Base-by-base conservation (phyloP, 2,888 invertebrate species). In the Pseudoips prasinana region DNA sequence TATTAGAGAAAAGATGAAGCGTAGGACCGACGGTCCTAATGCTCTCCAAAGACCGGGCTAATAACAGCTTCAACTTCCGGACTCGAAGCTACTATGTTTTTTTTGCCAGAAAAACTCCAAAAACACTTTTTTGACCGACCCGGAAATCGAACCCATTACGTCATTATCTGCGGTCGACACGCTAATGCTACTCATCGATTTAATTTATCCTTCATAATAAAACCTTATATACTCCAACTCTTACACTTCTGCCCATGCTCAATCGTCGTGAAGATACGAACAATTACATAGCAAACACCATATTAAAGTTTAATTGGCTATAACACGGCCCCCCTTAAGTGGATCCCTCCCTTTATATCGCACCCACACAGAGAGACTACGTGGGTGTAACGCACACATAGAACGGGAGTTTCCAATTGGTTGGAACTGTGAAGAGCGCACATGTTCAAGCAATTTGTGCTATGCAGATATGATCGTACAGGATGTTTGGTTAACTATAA, bases 391-490 rank as follows among this genome's bases (percentile, higher is more conserved):
- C 68, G 10, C 70, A 71, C 67, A 74, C 73, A 45, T n/a, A 4
- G 20, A 54, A 50, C 17, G 29, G 1, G 1, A 33, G 7, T 1
- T n/a, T 29, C 31, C 39, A 44, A 77, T 77, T 79, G 71, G 78
- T 35, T 19, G 41, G 33, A 4, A 25, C 3, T 4, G 24, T n/a
- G 37, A 23, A 33, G 25, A 10, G 60, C 57, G 65, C 57, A 64
- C 60, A 64, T 62, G 64, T 60, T 56, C 35, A 39, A 54, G 61
- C 60, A 51, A 66, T 69, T 71, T 69, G 63, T 65, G 58, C 72
- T 73, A 74, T 73, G 73, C 70, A 67, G 70, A 73, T 72, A 53
- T 33, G 34, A 6, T 22, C 23, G 7, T 71, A 79, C 65, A 74
- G 77, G 60, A 0, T 69, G 73, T 45, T 47, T 19, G 7, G 1